These are phyloP conservation scores for Bergia sp. DNA, from an alignment of 92 coral and sea anemone genomes.

Conservation along the genomic window DNA sequence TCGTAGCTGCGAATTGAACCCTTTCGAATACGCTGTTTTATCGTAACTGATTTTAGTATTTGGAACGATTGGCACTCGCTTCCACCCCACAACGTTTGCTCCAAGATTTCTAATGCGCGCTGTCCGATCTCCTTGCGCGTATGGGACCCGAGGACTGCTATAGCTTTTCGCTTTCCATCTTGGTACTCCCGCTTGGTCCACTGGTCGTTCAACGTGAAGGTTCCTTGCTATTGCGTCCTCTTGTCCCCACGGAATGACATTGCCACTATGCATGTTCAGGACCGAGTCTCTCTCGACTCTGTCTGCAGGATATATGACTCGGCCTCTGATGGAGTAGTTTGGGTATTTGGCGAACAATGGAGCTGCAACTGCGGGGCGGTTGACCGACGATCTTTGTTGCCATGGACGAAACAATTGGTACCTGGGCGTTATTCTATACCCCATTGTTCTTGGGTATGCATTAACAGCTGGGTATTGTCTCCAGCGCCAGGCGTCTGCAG, in stretches of 20 bases:
- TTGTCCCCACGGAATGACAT: slow-evolving; percentile 9
- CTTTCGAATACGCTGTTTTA: background rate
- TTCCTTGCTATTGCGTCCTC: background rate
- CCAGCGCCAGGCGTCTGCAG: background rate
- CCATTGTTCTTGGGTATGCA: background rate
- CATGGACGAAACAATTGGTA: background rate
- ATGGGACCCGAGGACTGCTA: background rate
- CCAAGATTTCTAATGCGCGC: background rate
- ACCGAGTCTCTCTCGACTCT: slow-evolving; percentile 44
- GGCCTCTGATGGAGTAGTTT: background rate
- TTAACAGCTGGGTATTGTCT: background rate
- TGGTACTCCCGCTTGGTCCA: slow-evolving; percentile 11
- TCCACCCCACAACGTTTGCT: background rate
- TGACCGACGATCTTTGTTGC: background rate
- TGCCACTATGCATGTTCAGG: slow-evolving; percentile 23
- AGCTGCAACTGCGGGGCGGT: background rate
- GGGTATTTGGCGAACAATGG: background rate
- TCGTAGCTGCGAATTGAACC: background rate
- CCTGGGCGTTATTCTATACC: background rate
- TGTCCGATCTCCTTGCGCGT: background rate
- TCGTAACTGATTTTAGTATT: background rate
- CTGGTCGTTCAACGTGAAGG: background rate
- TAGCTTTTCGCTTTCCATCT: background rate
- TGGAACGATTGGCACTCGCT: background rate
- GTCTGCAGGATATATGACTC: slow-evolving; percentile 24